Percentiles rank a stretch among this genome's conserved stretches.
Conservation (phyloP, 35 echinoderm and acorn worm species). For the Acanthaster planci region DNA sequence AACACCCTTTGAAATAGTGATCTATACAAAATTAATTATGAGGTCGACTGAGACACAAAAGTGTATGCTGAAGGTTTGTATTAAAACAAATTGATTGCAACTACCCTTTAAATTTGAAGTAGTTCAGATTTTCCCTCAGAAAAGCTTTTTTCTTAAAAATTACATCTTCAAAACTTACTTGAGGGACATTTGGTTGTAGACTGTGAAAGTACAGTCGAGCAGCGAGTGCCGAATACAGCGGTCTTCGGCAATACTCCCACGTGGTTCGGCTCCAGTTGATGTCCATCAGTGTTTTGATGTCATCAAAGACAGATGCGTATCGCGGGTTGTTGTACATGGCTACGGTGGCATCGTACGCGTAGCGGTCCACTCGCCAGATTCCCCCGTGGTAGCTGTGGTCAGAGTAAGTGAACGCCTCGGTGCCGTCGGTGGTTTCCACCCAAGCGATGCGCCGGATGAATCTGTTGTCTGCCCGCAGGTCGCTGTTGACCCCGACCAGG, state of each 20-base stretch:
- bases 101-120: too few relatives aligned
- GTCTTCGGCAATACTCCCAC: neutral
- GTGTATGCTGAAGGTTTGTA: too few relatives aligned
- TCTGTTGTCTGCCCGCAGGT: neutral
- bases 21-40: too few relatives aligned
- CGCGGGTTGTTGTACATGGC: neutral
- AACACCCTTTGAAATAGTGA: too few relatives aligned
- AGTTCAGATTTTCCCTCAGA: too few relatives aligned
- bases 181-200: neutral
- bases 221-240: constrained; percentile 18
- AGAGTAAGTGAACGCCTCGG: neutral
- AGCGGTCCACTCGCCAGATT: neutral
- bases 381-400: neutral
- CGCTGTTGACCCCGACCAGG: neutral
- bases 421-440: neutral
- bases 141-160: too few relatives aligned
- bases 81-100: too few relatives aligned
- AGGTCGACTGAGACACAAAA: too few relatives aligned
- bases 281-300: neutral
- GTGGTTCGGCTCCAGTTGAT: neutral
- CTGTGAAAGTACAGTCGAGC: constrained; percentile 15
- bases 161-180: neutral
- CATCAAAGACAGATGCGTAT: neutral
- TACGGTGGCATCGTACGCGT: neutral
- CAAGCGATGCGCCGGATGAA: neutral